A percentile compares a stretch with the other conserved stretches of the same genome.
These are phyloP conservation scores for Entelurus aequoreus DNA, from an alignment of 2,113 vertebrate genomes.

Conservation along the genomic window DNA sequence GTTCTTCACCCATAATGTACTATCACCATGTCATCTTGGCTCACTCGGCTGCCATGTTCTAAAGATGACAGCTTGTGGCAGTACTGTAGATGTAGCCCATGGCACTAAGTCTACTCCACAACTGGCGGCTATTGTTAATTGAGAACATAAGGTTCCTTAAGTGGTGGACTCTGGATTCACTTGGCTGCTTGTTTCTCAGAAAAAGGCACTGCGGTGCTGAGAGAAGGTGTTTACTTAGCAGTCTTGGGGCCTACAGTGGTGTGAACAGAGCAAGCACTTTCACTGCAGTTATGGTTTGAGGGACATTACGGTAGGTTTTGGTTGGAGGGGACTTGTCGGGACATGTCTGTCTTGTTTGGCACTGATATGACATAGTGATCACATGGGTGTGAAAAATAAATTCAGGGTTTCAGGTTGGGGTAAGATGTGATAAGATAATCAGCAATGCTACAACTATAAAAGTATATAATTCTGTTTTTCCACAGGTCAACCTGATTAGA, in stretches of 20 bases:
- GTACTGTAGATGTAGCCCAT: conserved; percentile 19
- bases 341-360: conserved; percentile 29
- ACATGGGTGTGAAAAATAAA: conserved; percentile 17
- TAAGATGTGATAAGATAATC: conserved; percentile 7
- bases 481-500: too few relatives aligned
- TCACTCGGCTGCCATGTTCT: conserved; percentile 31
- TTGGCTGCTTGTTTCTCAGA: neutral
- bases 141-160: conserved; percentile 47
- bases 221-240: conserved; percentile 28
- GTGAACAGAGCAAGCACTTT: conserved; percentile 5
- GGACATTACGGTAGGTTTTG: conserved; percentile 4
- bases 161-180: conserved; percentile 37
- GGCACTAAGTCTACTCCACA: conserved; percentile 33
- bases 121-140: conserved; percentile 57
- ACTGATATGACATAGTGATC: conserved; percentile 6
- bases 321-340: conserved; percentile 7
- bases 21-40: conserved; percentile 27
- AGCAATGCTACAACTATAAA: too few relatives aligned
- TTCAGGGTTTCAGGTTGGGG: neutral
- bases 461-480: too few relatives aligned
- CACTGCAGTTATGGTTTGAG: conserved; percentile 6
- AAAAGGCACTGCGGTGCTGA: conserved; percentile 23
- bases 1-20: conserved; percentile 28
- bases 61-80: conserved; percentile 44
- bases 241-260: conserved; percentile 3